Percentiles rank a stretch among this genome's conserved stretches.
These are phyloP conservation scores for Oenanthe oenanthe DNA, from an alignment of 2,113 vertebrate genomes.

Conservation along the genomic window DNA sequence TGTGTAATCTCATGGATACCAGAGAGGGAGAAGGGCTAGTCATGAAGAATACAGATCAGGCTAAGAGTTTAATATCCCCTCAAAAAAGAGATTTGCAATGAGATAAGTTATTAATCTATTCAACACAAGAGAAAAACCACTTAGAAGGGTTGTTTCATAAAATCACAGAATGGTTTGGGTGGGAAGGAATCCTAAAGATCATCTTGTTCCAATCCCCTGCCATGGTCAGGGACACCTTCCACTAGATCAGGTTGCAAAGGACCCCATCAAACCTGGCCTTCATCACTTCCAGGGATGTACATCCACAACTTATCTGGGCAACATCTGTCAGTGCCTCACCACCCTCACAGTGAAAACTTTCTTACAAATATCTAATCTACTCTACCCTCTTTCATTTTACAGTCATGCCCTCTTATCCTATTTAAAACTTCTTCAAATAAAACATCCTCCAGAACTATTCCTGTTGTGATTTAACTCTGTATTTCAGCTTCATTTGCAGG, in stretches of 20 bases:
- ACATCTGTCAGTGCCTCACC: background rate
- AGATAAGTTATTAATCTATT: background rate
- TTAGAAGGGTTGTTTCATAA: background rate
- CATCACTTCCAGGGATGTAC: background rate
- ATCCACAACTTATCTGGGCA: background rate
- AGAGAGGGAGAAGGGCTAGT: background rate
- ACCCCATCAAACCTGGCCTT: background rate
- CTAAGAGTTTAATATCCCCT: background rate
- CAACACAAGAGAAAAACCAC: rapidly evolving
- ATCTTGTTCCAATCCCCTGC: background rate
- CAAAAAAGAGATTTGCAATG: background rate
- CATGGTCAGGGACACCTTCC: background rate
- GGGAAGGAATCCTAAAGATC: background rate
- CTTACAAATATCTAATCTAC: background rate
- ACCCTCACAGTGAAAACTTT: background rate
- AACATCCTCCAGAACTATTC: background rate
- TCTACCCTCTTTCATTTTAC: background rate
- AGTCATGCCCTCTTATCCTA: background rate
- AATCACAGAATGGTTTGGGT: background rate
- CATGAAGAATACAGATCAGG: background rate
- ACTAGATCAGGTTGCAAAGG: background rate
- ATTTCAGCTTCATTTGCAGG: background rate
- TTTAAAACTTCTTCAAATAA: background rate
- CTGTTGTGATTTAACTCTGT: background rate
- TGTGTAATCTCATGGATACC: background rate